Conservation (phyloP, 1,140 invertebrate species). For the Agraylea sexmaculata region DNA sequence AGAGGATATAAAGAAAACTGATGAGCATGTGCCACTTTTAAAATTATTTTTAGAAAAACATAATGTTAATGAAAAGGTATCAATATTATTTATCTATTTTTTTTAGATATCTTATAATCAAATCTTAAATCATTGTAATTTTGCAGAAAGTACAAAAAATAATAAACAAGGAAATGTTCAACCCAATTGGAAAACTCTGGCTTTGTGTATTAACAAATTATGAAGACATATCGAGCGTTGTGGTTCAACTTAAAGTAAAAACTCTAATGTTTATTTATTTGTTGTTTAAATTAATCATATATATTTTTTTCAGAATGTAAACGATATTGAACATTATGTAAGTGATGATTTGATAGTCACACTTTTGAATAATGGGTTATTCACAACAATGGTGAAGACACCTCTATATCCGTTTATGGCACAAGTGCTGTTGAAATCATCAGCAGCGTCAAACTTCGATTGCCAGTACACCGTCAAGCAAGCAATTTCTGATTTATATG, state of each 20-base stretch:
- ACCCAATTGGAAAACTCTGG: slow-evolving; percentile 13
- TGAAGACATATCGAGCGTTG: background rate
- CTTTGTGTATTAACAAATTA: slow-evolving; percentile 6
- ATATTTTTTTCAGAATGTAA: slow-evolving; percentile 13
- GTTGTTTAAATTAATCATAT: slow-evolving; percentile 6
- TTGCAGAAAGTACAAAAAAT: background rate
- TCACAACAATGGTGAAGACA: slow-evolving; percentile 12
- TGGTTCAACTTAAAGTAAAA: background rate
- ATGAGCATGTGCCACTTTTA: slow-evolving; percentile 19
- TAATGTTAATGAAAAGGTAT: slow-evolving; percentile 14
- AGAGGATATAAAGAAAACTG: slow-evolving; percentile 11
- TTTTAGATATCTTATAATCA: background rate
- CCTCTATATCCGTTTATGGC: slow-evolving; percentile 15
- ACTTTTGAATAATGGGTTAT: slow-evolving; percentile 16
- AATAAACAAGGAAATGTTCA: background rate
- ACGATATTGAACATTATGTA: slow-evolving; percentile 8
- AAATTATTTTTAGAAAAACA: slow-evolving; percentile 18
- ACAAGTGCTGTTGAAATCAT: slow-evolving; percentile 13
- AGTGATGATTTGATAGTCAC: slow-evolving; percentile 12
- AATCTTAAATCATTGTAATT: background rate
- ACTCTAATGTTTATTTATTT: background rate
- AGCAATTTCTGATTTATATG: slow-evolving; percentile 15
- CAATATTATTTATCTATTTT: background rate
- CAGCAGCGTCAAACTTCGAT: background rate
- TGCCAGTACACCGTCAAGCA: slow-evolving; percentile 12